Evolutionary conservation across 2,888 invertebrate species (phyloP).

Genomic region (Coelinius sp.): DNA sequence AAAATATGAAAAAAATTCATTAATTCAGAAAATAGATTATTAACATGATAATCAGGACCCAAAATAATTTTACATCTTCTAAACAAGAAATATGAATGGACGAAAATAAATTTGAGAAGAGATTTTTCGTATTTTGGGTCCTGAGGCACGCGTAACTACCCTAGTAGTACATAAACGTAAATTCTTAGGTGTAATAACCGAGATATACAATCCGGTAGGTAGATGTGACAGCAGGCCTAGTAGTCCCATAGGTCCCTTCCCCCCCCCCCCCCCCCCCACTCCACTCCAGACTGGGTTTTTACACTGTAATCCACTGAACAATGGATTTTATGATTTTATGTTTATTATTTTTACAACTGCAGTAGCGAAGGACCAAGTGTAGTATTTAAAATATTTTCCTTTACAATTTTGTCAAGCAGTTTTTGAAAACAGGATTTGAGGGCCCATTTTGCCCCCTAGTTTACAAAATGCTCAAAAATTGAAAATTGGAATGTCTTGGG

Average conservation of each 20-base stretch:
- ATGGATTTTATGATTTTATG: constrained; percentile 61
- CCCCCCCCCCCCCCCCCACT: neutral
- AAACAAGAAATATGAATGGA: constrained; percentile 16
- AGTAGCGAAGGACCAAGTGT: constrained; percentile 51
- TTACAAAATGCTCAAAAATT: too few species aligned
- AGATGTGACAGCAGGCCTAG: constrained; percentile 15
- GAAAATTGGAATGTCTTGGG: too few species aligned
- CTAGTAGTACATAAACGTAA: neutral
- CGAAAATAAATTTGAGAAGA: constrained; percentile 44
- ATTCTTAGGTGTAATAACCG: constrained; percentile 15
- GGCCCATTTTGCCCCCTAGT: too few species aligned
- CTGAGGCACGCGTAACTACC: neutral
- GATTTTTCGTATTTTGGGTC: constrained; percentile 37
- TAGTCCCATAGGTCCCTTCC: neutral
- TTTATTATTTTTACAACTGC: constrained; percentile 64
- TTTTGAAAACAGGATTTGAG: neutral
- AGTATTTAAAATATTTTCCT: constrained; percentile 1
- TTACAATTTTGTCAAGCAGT: neutral
- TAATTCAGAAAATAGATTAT: too few species aligned
- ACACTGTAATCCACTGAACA: constrained; percentile 54
- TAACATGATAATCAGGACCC: too few species aligned
- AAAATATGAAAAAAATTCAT: too few species aligned
- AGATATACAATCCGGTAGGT: constrained; percentile 10
- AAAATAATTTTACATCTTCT: neutral
- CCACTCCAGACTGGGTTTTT: constrained; percentile 46